Conservation (phyloP, 35 echinoderm and acorn worm genomes). For the Lytechinus pictus region DNA sequence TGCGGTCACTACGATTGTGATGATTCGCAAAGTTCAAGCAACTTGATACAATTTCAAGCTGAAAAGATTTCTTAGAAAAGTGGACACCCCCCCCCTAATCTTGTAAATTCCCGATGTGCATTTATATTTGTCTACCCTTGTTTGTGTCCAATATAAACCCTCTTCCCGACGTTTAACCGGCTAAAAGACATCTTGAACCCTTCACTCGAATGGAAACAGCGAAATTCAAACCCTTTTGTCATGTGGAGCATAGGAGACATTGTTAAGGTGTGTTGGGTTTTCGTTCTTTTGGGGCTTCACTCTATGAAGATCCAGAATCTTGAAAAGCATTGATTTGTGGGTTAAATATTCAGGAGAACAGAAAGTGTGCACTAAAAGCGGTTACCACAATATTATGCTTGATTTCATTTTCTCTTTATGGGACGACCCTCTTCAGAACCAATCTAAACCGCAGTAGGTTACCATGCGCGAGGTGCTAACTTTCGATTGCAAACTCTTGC, state of each 20-base stretch:
- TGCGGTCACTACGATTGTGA: neutral
- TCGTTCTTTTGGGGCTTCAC: neutral
- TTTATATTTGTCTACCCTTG: neutral
- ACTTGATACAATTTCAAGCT: neutral
- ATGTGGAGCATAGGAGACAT: neutral
- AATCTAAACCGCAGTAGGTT: neutral
- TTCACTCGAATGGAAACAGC: neutral
- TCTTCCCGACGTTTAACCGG: neutral
- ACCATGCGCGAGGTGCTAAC: neutral
- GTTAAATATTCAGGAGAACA: neutral
- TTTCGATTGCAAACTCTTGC: neutral
- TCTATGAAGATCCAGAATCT: constrained; percentile 4
- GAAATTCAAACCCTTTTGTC: neutral
- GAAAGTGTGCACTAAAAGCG: neutral
- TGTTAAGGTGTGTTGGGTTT: neutral
- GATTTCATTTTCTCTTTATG: neutral
- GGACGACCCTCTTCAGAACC: neutral
- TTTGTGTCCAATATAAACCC: neutral
- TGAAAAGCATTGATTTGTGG: neutral
- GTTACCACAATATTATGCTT: neutral
- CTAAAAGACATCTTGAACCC: neutral
- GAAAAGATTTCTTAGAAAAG: neutral
- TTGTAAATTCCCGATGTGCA: neutral
- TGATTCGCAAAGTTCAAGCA: neutral
- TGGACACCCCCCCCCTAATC: neutral